A percentile compares a stretch with the other conserved stretches of the same genome.
phyloP scores from a whole-genome alignment of 2,797 vertebrate genomes.

The Phrynocephalus guinanensis region DNA sequence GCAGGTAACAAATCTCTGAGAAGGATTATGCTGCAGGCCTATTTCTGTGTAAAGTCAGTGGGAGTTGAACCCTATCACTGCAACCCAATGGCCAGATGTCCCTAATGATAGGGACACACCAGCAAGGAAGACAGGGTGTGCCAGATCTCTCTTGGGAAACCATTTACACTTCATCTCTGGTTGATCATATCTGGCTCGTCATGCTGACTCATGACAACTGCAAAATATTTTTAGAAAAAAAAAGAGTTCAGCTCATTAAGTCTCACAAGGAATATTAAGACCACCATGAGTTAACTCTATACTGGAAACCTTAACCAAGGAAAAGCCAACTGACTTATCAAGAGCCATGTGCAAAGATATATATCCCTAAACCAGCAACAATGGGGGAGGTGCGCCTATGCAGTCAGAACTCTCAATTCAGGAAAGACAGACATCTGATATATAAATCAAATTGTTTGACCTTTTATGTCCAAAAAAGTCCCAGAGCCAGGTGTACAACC shows the following conservation, averaged over 20 bases:
- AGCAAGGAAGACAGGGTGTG: too few relatives aligned
- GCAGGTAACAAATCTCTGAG: background rate
- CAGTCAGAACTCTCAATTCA: background rate
- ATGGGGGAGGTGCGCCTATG: background rate
- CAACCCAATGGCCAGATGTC: background rate
- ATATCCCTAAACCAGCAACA: background rate
- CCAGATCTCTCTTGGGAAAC: background rate
- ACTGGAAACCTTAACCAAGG: background rate
- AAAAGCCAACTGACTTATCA: background rate
- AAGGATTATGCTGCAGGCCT: background rate
- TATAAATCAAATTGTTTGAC: too few relatives aligned
- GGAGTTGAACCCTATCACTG: background rate
- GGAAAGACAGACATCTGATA: too few relatives aligned
- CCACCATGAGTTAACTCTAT: background rate
- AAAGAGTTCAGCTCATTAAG: background rate
- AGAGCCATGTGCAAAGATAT: background rate
- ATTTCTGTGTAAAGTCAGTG: background rate
- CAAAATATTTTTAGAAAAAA: constrained; percentile 1
- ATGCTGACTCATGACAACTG: background rate
- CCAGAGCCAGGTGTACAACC: too few relatives aligned
- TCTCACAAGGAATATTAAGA: background rate
- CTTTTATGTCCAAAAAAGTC: too few relatives aligned
- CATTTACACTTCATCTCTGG: background rate
- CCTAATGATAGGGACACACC: background rate
- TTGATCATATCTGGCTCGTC: constrained; percentile 22